Conservation (phyloP, 2,888 invertebrate genomes). For the Agonopterix heracliana region DNA sequence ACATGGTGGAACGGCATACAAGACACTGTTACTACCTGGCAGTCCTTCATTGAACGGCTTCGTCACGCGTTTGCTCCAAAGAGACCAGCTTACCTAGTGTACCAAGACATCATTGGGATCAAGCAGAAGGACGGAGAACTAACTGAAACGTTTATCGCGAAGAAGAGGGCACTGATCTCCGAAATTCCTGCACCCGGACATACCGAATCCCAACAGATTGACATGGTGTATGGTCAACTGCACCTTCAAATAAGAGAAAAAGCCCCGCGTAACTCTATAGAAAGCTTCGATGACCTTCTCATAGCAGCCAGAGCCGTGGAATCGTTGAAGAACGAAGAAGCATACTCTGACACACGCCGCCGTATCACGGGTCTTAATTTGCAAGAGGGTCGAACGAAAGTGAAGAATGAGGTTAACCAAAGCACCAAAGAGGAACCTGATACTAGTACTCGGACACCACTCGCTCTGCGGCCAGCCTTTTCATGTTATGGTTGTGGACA, state of each 20-base stretch:
- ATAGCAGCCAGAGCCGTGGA: background rate
- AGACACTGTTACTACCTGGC: constrained; percentile 10
- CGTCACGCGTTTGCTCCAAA: constrained; percentile 4
- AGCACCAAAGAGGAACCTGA: background rate
- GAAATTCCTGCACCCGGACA: background rate
- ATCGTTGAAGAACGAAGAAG: background rate
- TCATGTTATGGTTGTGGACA: constrained; percentile 17
- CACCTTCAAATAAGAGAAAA: background rate
- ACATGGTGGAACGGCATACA: constrained; percentile 15
- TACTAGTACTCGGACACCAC: constrained; percentile 2
- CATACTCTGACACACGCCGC: background rate
- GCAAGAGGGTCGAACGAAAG: background rate
- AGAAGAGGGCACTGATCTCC: background rate
- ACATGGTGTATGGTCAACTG: constrained; percentile 1
- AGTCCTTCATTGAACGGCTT: constrained; percentile 11
- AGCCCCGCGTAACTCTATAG: background rate
- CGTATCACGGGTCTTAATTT: no score
- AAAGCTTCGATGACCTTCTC: background rate
- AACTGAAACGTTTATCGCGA: constrained; percentile 1
- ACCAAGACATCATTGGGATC: constrained; percentile 2
- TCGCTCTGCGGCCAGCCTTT: constrained; percentile 4
- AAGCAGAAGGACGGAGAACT: background rate
- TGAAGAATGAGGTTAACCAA: background rate
- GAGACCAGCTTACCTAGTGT: background rate
- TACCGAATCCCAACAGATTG: background rate